These are phyloP conservation scores for Astur gentilis DNA, from an alignment of 2,113 vertebrate genomes.

Conservation along the genomic window DNA sequence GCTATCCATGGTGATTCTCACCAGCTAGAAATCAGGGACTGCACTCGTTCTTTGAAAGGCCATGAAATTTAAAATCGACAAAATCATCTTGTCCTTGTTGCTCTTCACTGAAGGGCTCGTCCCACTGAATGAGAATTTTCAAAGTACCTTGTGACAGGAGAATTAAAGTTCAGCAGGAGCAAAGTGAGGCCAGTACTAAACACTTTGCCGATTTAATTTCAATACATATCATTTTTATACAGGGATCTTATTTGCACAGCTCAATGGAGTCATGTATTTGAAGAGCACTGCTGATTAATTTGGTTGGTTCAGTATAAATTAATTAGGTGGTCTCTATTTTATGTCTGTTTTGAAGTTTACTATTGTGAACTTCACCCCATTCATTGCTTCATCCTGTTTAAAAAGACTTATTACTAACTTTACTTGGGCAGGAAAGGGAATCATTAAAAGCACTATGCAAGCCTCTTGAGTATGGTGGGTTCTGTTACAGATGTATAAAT, in stretches of 20 bases:
- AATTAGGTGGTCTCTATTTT: conserved; percentile 34
- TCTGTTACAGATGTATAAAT: conserved; percentile 33
- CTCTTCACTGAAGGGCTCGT: not conserved
- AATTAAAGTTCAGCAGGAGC: not conserved
- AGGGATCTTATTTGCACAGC: conserved; percentile 10
- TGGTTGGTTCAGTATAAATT: not conserved
- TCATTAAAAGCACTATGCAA: conserved; percentile 32
- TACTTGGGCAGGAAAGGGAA: not conserved
- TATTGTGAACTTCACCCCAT: not conserved
- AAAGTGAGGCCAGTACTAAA: not conserved
- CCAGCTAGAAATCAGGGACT: not conserved
- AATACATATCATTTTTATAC: not conserved
- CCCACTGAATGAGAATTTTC: not conserved
- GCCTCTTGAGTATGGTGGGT: not conserved
- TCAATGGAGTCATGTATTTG: not conserved
- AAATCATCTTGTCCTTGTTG: not conserved
- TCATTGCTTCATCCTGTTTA: conserved; percentile 4
- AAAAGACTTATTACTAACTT: conserved; percentile 29
- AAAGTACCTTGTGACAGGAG: not conserved
- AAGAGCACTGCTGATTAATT: conserved; percentile 32
- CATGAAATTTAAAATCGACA: not conserved
- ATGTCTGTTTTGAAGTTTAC: conserved; percentile 20
- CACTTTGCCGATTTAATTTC: conserved; percentile 3
- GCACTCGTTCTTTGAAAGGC: not conserved
- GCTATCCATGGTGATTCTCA: conserved; percentile 3